Evolutionary conservation across 2,113 vertebrate species (phyloP).

Genomic region (Colossoma macropomum): DNA sequence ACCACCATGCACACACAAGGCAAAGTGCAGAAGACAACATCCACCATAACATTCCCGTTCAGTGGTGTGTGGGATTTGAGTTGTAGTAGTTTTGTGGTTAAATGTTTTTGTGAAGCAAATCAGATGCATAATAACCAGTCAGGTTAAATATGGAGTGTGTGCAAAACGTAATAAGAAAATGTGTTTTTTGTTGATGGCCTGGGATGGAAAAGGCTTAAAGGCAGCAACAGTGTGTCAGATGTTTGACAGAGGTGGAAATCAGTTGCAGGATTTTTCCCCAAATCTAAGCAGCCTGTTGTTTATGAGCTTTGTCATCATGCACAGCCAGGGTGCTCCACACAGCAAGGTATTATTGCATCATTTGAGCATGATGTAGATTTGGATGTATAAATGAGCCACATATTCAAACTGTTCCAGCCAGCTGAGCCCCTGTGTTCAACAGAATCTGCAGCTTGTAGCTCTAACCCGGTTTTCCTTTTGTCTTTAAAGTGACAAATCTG

Average conservation of each 20-base stretch:
- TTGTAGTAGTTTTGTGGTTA: background rate
- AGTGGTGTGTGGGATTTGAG: no score
- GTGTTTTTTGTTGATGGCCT: constrained; percentile 52
- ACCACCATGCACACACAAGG: no score
- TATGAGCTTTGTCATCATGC: constrained; percentile 67
- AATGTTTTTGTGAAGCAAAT: background rate
- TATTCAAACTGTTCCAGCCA: constrained; percentile 68
- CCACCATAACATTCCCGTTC: no score
- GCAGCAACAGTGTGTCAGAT: constrained; percentile 59
- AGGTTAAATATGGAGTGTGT: constrained; percentile 45
- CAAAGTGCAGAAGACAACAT: no score
- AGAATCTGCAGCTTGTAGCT: constrained; percentile 36
- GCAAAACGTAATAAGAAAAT: constrained; percentile 52
- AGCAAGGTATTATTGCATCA: constrained; percentile 77
- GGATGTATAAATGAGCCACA: constrained; percentile 76
- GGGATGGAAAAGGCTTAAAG: constrained; percentile 48
- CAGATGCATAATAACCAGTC: constrained; percentile 42
- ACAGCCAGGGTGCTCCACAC: constrained; percentile 76
- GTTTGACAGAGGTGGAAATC: constrained; percentile 63
- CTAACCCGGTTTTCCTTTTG: constrained; percentile 29
- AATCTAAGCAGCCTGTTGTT: constrained; percentile 69
- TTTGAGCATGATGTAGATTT: constrained; percentile 76
- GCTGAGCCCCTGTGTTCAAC: constrained; percentile 58
- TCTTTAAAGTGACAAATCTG: background rate
- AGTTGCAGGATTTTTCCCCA: constrained; percentile 30